Base-by-base conservation (phyloP, 2,797 vertebrate species). In the Spinus pinus region DNA sequence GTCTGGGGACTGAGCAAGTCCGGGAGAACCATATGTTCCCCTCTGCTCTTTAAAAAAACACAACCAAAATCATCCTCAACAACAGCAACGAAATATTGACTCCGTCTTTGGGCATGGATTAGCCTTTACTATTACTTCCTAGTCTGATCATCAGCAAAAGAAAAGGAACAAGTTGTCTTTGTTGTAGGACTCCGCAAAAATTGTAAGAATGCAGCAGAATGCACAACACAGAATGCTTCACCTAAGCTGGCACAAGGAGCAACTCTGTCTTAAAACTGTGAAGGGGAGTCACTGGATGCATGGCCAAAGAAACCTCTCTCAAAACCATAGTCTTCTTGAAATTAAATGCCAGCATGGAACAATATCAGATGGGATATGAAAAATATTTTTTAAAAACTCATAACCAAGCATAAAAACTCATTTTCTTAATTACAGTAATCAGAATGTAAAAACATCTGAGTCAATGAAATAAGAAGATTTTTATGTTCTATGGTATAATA, bases 41-140 rank as follows among this genome's bases (percentile, higher is more conserved):
- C 19, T 15, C n/a, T 30, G 25, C 14, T 70, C 39, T 65, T 69
- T 2, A 22, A 28, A 64, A 31, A 21, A 2, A 1, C 1, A 0
- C 12, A 35, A 42, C 15, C 10, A 23, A 70, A 77, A 42, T 44
- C 39, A 37, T 8, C 25, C 16, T 25, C 9, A 31, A 5, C 22
- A 61, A 20, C 19, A 44, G 27, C n/a, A 67, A 35, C 27, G 37
- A n/a, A 6, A 2, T 18, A 7, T 35, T 28, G 33, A 74, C 54
- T 31, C 25, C 4, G 12, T 77, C 53, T 78, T 81, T 67, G 14
- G n/a, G 7, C 14, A 69, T 21, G 19, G 50, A 56, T 78, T 94
- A 78, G 16, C 15, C 66, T 74, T 74, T 12, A 69, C 8, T 53
- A 30, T 62, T 71, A 61, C 46, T 74, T 67, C 41, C 57, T 69